Percentiles rank a stretch among this genome's conserved stretches.
phyloP scores from a whole-genome alignment of 2,797 vertebrate genomes.

The Poeciliopsis gracilis region DNA sequence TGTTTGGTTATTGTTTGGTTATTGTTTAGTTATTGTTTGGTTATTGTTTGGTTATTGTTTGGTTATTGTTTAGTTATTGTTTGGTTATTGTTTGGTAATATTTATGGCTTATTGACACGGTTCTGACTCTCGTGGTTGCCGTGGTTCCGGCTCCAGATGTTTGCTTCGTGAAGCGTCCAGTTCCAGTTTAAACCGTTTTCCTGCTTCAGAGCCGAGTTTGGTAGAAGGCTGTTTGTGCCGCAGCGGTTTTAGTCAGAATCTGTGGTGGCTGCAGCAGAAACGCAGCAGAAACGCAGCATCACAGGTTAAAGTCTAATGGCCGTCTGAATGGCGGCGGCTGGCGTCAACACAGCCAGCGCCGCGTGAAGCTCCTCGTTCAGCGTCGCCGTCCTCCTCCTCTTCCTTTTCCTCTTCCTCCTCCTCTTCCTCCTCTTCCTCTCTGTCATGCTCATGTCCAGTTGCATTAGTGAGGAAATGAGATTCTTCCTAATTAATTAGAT shows the following conservation, averaged over 20 bases:
- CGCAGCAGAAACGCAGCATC: conserved; percentile 6
- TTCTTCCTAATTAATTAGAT: conserved; percentile 87
- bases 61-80: no score
- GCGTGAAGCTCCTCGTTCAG: no score
- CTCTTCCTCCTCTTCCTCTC: conserved; percentile 12
- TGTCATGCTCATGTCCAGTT: conserved; percentile 81
- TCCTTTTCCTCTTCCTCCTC: no score
- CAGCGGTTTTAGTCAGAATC: neutral
- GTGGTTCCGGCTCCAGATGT: neutral
- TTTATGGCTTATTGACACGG: neutral
- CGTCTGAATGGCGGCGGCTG: neutral
- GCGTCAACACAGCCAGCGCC: conserved; percentile 41
- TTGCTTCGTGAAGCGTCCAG: neutral
- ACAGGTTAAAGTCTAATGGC: conserved; percentile 45
- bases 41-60: no score
- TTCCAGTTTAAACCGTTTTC: neutral
- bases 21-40: no score
- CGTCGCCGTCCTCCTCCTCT: no score
- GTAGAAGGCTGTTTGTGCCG: neutral
- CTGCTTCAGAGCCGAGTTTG: neutral
- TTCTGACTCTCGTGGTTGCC: neutral
- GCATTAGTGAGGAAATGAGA: conserved; percentile 86
- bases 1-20: no score
- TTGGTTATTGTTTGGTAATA: neutral
- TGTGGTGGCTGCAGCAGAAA: conserved; percentile 1